Conservation (phyloP, 1,140 invertebrate species). For the Tetramorium simillimum region DNA sequence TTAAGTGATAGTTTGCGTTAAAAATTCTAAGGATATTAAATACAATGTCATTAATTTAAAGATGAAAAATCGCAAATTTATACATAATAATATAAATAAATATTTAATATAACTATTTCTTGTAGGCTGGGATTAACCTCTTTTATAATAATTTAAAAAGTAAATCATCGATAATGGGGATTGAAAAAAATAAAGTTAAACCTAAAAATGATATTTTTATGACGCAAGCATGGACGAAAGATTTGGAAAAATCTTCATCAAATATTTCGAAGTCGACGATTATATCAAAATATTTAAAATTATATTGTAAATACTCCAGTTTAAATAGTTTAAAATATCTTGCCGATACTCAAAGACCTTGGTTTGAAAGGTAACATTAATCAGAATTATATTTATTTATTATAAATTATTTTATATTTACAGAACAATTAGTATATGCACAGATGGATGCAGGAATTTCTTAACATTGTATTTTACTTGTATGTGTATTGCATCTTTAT, state of each 20-base stretch:
- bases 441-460: background rate
- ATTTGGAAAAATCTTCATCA: background rate
- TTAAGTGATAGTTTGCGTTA: background rate
- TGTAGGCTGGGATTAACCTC: background rate
- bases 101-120: background rate
- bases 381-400: slow-evolving; percentile 2
- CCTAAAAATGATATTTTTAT: background rate
- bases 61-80: background rate
- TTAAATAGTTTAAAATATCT: slow-evolving; percentile 65
- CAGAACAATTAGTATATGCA: background rate
- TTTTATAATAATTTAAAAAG: background rate
- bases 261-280: background rate
- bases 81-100: background rate
- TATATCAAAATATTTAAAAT: slow-evolving; percentile 59
- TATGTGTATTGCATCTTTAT: no score
- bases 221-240: background rate
- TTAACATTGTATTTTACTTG: background rate
- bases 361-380: slow-evolving; percentile 65
- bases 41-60: background rate
- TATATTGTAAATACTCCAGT: slow-evolving; percentile 66
- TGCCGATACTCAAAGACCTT: slow-evolving; percentile 41
- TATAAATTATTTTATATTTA: slow-evolving; percentile 1
- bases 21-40: background rate
- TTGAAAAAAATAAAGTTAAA: background rate
- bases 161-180: background rate